Percentiles rank a stretch among this genome's conserved stretches.
Conservation (phyloP, 2,113 vertebrate species). For the Dicrurus megarhynchus region DNA sequence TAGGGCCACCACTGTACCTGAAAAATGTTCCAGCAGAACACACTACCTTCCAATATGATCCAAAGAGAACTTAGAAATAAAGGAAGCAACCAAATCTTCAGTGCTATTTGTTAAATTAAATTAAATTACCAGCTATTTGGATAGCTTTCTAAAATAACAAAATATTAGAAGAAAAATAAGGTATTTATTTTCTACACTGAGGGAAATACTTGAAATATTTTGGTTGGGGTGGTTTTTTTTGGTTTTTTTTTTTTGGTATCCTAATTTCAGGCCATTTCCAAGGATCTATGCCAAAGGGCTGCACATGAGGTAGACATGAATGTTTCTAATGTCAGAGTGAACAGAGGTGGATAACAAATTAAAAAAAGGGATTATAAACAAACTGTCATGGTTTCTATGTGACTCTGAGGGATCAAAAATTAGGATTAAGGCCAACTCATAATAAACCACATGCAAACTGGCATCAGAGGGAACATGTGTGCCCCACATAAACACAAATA, state of each 20-base stretch:
- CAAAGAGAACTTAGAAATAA: not conserved
- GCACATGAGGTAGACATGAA: not conserved
- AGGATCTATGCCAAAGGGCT: not conserved
- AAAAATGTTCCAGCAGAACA: not conserved
- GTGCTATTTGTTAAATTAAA: not conserved
- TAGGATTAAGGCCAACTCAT: not conserved
- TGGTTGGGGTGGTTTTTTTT: not conserved
- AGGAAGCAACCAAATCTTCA: not conserved
- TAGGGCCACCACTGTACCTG: not conserved
- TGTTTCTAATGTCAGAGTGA: not conserved
- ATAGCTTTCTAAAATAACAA: not conserved
- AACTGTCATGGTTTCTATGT: not conserved
- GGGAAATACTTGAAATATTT: not conserved
- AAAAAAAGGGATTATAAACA: not conserved
- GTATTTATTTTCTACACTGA: not conserved
- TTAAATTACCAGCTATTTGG: not conserved
- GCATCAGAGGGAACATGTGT: not conserved
- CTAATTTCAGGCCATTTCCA: not conserved
- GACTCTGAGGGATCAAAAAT: not conserved
- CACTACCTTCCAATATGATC: not conserved
- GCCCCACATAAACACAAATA: not conserved
- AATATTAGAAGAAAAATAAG: not conserved
- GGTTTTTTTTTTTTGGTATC: not conserved
- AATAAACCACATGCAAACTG: not conserved
- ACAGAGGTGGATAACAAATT: not conserved